Conservation (phyloP, 2,797 vertebrate species). For the Australoheros facetus region DNA sequence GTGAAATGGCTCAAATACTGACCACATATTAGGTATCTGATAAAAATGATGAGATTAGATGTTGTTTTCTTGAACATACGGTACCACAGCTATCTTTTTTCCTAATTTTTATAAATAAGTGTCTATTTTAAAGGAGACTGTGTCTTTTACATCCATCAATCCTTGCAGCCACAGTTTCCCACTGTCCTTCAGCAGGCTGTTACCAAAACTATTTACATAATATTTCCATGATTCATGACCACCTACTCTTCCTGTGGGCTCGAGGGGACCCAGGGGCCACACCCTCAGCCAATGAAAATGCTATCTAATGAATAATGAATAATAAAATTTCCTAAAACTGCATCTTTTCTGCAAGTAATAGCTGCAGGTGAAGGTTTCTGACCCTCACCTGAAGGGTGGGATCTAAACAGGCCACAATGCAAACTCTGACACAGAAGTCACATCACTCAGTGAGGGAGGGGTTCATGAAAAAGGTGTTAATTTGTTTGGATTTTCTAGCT, state of each 20-base stretch:
- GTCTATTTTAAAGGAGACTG: background rate
- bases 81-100: background rate
- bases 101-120: background rate
- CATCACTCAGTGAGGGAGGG: background rate
- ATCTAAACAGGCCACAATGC: background rate
- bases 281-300: background rate
- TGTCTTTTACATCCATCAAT: background rate
- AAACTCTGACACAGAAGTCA: background rate
- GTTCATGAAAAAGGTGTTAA: background rate
- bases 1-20: background rate
- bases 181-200: background rate
- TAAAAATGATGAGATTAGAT: background rate
- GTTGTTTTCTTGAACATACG: background rate
- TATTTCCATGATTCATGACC: constrained; percentile 16
- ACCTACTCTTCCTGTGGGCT: background rate
- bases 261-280: background rate
- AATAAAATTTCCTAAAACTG: background rate
- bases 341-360: background rate
- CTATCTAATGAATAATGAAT: background rate
- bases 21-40: background rate
- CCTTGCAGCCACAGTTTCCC: background rate
- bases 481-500: background rate
- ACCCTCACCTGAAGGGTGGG: background rate
- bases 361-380: background rate
- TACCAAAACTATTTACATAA: background rate